Evolutionary conservation across 1,140 invertebrate genomes (phyloP).

Genomic region (Limonius californicus): DNA sequence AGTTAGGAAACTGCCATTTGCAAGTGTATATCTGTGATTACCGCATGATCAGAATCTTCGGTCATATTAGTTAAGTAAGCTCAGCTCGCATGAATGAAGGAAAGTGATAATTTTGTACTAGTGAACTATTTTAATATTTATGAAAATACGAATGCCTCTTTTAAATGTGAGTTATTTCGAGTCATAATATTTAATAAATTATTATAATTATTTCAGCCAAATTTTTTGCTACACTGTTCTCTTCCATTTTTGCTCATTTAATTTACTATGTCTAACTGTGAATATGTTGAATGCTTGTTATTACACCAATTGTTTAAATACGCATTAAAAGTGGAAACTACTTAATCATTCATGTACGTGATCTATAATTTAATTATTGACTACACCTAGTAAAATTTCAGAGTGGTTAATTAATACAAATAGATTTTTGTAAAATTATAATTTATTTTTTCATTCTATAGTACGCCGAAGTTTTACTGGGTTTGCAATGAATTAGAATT

Average conservation of each 20-base stretch:
- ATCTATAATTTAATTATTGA: neutral
- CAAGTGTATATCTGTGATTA: conserved; percentile 50
- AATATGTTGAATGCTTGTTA: neutral
- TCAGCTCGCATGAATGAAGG: conserved; percentile 43
- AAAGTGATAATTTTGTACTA: conserved; percentile 48
- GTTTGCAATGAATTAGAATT: conserved; percentile 13
- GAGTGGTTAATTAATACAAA: no score
- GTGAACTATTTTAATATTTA: conserved; percentile 35
- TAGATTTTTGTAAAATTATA: conserved; percentile 6
- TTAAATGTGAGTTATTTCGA: conserved; percentile 42
- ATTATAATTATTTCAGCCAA: conserved; percentile 32
- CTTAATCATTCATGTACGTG: neutral
- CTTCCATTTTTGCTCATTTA: conserved; percentile 6
- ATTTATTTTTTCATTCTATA: neutral
- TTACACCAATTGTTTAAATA: neutral
- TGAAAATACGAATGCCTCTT: conserved; percentile 38
- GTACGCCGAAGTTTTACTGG: conserved; percentile 27
- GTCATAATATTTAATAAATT: conserved; percentile 12
- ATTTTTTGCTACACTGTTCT: neutral
- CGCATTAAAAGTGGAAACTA: neutral
- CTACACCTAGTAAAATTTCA: neutral
- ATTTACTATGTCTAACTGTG: neutral
- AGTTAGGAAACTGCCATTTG: conserved; percentile 46
- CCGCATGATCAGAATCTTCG: conserved; percentile 46
- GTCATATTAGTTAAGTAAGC: conserved; percentile 45